Evolutionary conservation across 2,888 invertebrate species (phyloP).

Genomic region (Mermis nigrescens): DNA sequence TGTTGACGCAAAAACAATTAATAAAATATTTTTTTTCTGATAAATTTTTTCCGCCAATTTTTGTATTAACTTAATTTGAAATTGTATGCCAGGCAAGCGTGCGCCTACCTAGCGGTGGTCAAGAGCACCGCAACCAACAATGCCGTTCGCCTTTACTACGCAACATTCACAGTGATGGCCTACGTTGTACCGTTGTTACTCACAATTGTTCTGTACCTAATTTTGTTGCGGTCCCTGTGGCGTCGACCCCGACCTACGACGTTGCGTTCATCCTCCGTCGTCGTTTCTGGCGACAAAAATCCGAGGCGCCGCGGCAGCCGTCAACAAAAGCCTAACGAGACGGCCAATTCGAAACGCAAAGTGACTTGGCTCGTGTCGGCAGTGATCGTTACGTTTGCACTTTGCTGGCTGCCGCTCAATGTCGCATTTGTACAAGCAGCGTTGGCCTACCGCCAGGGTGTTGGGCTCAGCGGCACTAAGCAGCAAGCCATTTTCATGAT

Average conservation of each 20-base stretch:
- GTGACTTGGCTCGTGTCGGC: slow-evolving; percentile 70
- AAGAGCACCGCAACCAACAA: slow-evolving; percentile 8
- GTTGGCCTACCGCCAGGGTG: neutral
- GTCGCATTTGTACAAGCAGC: slow-evolving; percentile 36
- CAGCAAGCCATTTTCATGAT: slow-evolving; percentile 7
- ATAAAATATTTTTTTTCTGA: too few species aligned
- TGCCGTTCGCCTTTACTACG: slow-evolving; percentile 35
- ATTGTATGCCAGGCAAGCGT: neutral
- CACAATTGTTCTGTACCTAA: slow-evolving; percentile 66
- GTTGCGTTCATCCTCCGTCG: too few species aligned
- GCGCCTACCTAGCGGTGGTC: slow-evolving; percentile 3
- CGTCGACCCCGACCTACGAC: slow-evolving; percentile 26
- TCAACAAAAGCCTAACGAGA: slow-evolving; percentile 45
- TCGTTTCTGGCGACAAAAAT: neutral
- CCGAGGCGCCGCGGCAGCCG: slow-evolving; percentile 25
- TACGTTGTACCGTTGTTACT: slow-evolving; percentile 68
- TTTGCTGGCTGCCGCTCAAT: slow-evolving; percentile 85
- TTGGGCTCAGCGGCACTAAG: slow-evolving; percentile 11
- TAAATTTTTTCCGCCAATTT: too few species aligned
- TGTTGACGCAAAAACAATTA: too few species aligned
- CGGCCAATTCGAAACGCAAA: slow-evolving; percentile 59
- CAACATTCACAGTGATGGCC: slow-evolving; percentile 65
- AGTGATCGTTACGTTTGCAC: slow-evolving; percentile 53
- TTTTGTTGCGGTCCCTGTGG: slow-evolving; percentile 70
- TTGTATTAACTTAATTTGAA: too few species aligned